These are phyloP conservation scores for Rhogogaster chlorosoma DNA, from an alignment of 2,888 invertebrate genomes.

Conservation along the genomic window DNA sequence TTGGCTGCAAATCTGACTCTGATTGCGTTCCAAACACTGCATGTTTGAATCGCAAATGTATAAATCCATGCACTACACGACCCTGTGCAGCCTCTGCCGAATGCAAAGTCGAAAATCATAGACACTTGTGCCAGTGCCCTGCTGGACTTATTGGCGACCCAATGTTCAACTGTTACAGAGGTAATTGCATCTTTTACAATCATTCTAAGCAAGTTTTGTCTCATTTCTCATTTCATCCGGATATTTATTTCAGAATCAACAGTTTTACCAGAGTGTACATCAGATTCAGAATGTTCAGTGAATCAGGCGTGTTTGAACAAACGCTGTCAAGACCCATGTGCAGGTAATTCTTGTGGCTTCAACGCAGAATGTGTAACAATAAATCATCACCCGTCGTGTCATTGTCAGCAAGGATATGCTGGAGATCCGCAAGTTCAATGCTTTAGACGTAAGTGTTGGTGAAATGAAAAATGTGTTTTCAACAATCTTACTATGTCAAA, in stretches of 20 bases:
- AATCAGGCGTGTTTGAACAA: constrained; percentile 90
- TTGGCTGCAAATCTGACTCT: constrained; percentile 85
- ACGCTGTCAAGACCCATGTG: constrained; percentile 91
- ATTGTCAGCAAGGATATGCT: constrained; percentile 91
- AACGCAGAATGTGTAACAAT: constrained; percentile 89
- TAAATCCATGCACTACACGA: constrained; percentile 87
- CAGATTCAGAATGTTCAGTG: constrained; percentile 87
- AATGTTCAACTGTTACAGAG: constrained; percentile 86
- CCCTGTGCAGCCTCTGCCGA: constrained; percentile 90
- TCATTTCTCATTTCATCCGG: constrained; percentile 1
- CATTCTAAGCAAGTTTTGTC: neutral
- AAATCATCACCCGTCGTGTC: constrained; percentile 90
- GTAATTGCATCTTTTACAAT: constrained; percentile 64
- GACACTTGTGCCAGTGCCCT: constrained; percentile 88
- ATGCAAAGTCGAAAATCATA: constrained; percentile 88
- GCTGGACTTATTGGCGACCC: constrained; percentile 89
- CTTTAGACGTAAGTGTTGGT: constrained; percentile 87
- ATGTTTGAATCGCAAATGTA: constrained; percentile 86
- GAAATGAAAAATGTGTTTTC: neutral
- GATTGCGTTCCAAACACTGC: constrained; percentile 87
- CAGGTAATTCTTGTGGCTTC: constrained; percentile 88
- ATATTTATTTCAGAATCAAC: constrained; percentile 74
- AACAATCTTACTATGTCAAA: neutral
- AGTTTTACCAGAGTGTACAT: constrained; percentile 83
- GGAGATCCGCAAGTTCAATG: constrained; percentile 93